Evolutionary conservation across 1,140 invertebrate genomes (phyloP).

Genomic region (Penaeus japonicus): DNA sequence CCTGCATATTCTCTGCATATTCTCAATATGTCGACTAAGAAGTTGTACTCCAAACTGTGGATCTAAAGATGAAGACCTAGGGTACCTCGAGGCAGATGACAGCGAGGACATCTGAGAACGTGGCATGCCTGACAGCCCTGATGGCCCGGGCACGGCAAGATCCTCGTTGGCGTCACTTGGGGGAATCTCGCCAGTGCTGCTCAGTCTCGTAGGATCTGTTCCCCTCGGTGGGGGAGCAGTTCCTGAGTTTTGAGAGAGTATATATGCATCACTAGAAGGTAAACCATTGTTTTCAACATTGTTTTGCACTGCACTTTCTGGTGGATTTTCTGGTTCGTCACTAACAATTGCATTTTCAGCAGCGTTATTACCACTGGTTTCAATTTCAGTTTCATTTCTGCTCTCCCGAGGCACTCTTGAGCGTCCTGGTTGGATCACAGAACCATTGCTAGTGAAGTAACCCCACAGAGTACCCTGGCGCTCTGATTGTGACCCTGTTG

Average conservation of each 20-base stretch:
- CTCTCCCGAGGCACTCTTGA: background rate
- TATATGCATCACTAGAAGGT: too few species aligned
- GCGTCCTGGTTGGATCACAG: constrained; percentile 8
- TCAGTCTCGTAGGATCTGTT: background rate
- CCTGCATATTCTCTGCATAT: constrained; percentile 65
- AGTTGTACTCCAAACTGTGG: constrained; percentile 61
- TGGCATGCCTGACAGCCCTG: constrained; percentile 20
- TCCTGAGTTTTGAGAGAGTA: too few species aligned
- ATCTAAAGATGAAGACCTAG: constrained; percentile 21
- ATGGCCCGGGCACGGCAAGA: constrained; percentile 43
- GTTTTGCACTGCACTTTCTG: too few species aligned
- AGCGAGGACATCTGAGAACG: background rate
- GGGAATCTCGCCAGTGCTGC: background rate
- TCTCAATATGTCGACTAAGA: constrained; percentile 65
- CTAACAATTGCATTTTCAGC: background rate
- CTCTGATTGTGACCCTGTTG: background rate
- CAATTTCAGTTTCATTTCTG: background rate
- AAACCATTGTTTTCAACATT: too few species aligned
- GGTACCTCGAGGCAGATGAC: background rate
- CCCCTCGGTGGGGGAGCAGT: background rate
- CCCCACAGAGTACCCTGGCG: background rate
- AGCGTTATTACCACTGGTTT: background rate
- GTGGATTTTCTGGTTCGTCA: background rate
- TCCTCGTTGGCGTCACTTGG: constrained; percentile 23
- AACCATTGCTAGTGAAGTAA: background rate